These are phyloP conservation scores for Ostrea edulis DNA, from an alignment of 1,140 invertebrate species.

Conservation along the genomic window DNA sequence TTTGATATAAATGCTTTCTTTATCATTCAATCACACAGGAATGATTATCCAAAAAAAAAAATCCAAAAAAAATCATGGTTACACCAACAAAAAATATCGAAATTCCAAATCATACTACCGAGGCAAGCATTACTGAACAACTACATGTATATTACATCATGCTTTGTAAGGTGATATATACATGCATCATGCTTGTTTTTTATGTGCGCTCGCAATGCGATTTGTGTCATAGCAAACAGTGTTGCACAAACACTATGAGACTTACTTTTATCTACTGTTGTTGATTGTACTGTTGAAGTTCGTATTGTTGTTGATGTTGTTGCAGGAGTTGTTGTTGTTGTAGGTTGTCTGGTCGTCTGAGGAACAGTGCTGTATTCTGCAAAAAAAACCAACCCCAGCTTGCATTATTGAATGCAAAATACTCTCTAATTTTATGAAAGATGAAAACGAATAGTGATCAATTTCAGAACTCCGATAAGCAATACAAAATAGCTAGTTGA, in stretches of 20 bases:
- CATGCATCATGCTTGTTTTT: not conserved
- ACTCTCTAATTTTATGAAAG: not conserved
- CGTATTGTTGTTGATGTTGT: constrained; percentile 28
- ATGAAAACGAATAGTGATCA: too few species aligned
- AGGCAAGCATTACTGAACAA: too few species aligned
- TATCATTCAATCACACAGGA: not conserved
- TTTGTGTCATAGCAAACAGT: too few species aligned
- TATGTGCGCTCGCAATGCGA: not conserved
- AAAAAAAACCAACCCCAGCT: not conserved
- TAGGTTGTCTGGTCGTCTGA: not conserved
- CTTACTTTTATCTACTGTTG: not conserved
- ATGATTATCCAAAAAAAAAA: too few species aligned
- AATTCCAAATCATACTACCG: too few species aligned
- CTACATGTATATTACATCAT: too few species aligned
- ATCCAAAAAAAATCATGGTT: too few species aligned
- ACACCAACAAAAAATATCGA: too few species aligned
- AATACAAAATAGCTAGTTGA: too few species aligned
- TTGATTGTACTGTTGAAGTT: constrained; percentile 2
- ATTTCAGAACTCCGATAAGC: too few species aligned
- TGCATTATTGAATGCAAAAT: not conserved
- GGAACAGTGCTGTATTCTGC: constrained; percentile 15
- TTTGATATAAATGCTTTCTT: not conserved
- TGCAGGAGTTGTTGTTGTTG: not conserved
- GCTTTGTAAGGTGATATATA: too few species aligned
- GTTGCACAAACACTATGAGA: not conserved